Evolutionary conservation across 2,888 invertebrate species (phyloP), one percentile per base, ranked within the genome.

Genomic region (Cephus pulcher): DNA sequence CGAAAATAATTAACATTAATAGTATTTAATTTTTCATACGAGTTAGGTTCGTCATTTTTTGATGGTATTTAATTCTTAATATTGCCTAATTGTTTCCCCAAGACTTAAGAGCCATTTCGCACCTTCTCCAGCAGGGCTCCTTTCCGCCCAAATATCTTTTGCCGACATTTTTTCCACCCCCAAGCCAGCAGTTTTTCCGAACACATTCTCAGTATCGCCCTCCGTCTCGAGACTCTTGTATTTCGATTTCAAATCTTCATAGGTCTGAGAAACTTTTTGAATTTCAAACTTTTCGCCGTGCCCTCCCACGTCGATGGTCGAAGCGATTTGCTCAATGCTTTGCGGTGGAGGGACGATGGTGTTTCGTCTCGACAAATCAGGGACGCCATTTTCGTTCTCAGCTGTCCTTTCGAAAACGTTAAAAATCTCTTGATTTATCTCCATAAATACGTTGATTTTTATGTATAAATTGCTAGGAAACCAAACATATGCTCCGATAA

Each of bases 291-390:
- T 77, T 23, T 82, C 75, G n/a, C 73, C 12, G 11, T 76, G 56
- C 69, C 77, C 68, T 23, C 76, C 78, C 12, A 76, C 74, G 12
- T 78, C 75, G 9, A 79, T 74, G 9, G 37, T 69, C 69, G 80
- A 70, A 11, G 76, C 56, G 40, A 79, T 75, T 80, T 84, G 83
- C 81, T 81, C 75, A 75, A 81, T 83, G 9, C 82, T 86, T 0
- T 82, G 81, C 35, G 91, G 90, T 34, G 93, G 93, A 71, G 92
- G 89, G 33, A 93, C 89, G 76, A 93, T 90, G 1, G 93, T 93
- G 83, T 93, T 92, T 82, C 93, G 89, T 83, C 93, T 87, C 3
- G 91, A 87, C 79, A 92, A 86, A 86, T 92, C 92, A 37, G 90
- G 88, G 70, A 86, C 81, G 23, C 15, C 40, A 73, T 85, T 86